phyloP scores from a whole-genome alignment of 2,888 invertebrate species.

The Frankliniella intonsa region DNA sequence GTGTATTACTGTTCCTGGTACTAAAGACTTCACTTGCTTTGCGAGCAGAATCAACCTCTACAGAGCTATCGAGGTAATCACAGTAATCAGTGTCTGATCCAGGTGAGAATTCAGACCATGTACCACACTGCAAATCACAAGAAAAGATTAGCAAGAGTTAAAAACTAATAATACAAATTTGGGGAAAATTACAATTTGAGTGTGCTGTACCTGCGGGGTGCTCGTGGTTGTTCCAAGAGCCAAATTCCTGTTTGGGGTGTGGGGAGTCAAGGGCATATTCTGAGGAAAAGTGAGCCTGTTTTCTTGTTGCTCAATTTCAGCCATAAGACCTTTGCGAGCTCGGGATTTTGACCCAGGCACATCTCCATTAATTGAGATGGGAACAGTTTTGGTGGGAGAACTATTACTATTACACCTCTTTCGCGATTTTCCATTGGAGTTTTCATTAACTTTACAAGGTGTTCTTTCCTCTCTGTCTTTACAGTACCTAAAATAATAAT shows the following conservation, averaged over 20 bases:
- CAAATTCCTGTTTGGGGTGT: not conserved
- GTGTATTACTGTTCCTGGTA: conserved; percentile 27
- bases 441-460: conserved; percentile 27
- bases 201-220: not conserved
- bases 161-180: not conserved
- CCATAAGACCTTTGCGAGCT: conserved; percentile 48
- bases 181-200: not conserved
- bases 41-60: conserved; percentile 27
- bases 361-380: not conserved
- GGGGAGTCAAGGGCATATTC: not conserved
- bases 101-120: not conserved
- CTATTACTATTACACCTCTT: conserved; percentile 31
- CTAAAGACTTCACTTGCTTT: conserved; percentile 31
- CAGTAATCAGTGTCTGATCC: conserved; percentile 7
- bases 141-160: not conserved
- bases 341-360: conserved; percentile 43
- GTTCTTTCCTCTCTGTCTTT: conserved; percentile 43
- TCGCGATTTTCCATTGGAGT: conserved; percentile 35
- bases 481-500: conserved; percentile 42
- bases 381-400: not conserved
- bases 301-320: conserved; percentile 42
- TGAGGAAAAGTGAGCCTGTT: not conserved
- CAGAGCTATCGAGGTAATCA: conserved; percentile 28
- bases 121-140: not conserved
- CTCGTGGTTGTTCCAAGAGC: not conserved